Base-by-base conservation (phyloP, 2,797 vertebrate species). In the Strix occidentalis region DNA sequence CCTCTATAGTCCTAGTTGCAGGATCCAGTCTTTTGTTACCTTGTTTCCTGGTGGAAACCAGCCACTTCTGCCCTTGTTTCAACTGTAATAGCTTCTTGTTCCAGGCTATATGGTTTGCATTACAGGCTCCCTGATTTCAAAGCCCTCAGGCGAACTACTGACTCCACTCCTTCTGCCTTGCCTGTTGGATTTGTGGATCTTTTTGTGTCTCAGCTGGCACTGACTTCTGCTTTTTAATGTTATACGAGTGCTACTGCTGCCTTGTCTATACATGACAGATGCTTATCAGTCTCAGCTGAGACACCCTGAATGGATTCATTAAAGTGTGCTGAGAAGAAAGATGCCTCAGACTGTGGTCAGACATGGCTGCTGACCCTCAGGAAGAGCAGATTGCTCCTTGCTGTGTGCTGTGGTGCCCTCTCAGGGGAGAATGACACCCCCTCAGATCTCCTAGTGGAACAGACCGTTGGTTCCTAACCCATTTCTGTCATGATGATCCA, bases 241-340 rank as follows among this genome's bases (percentile, higher is more conserved):
- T 89, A 45, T 28, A 70, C 16, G 43, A 66, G 51, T 3, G 3
- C 17, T 68, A 9, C 51, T 66, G 39, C 70, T 75, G 60, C 13
- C 11, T 45, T 48, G 24, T 84, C 39, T 69, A 5, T 84, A 70
- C 31, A 13, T 5, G 18, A 20, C 51, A 61, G 69, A 61, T 84
- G 43, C 64, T 87, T 86, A 87, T 46, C 58, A 37, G 46, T 72
- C 77, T 88, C 74, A 58, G 41, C 33, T 72, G 74, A 89, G 70
- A 76, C 1, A 2, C 43, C 39, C 84, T 74, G 60, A 90, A 87
- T 68, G 63, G 39, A 58, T 82, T 84, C 12, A 4, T 66, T 24
- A 45, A 69, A 74, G 66, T 5, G 16, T 56, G 45, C 50, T 66
- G 50, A 48, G 75, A 71, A 65, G n/a, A 86, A 43, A 45, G n/a